A percentile compares a stretch with the other conserved stretches of the same genome.
phyloP scores from a whole-genome alignment of 1,140 invertebrate species.

The Drosophila funebris region DNA sequence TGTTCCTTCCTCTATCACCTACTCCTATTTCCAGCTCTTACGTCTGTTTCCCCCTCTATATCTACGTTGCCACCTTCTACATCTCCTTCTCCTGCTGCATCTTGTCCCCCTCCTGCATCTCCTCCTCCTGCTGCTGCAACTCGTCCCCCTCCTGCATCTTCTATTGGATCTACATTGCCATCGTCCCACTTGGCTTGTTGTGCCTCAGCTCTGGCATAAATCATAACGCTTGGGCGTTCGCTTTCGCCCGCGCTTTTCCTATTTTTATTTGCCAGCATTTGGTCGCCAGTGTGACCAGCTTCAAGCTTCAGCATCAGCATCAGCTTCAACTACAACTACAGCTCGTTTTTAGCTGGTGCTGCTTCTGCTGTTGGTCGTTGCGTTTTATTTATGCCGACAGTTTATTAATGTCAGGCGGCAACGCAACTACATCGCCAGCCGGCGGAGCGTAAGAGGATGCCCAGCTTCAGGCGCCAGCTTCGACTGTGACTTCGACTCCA shows the following conservation, averaged over 20 bases:
- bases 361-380: constrained; percentile 40
- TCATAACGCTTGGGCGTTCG: constrained; percentile 56
- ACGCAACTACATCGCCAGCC: not conserved
- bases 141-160: too few relatives aligned
- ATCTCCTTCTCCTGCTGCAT: too few relatives aligned
- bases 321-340: not conserved
- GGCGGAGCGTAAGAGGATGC: constrained; percentile 23
- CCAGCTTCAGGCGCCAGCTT: constrained; percentile 14
- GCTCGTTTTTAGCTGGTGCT: not conserved
- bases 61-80: too few relatives aligned
- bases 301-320: not conserved
- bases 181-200: not conserved
- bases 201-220: constrained; percentile 52
- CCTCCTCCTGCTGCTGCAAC: not conserved
- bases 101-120: too few relatives aligned
- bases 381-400: constrained; percentile 80
- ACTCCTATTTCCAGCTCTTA: too few relatives aligned
- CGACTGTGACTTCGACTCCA: not conserved
- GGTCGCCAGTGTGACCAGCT: constrained; percentile 36
- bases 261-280: constrained; percentile 37
- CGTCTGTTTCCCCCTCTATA: too few relatives aligned
- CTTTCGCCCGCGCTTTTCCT: constrained; percentile 10
- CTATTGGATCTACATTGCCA: too few relatives aligned
- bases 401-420: constrained; percentile 72
- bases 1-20: too few relatives aligned